Evolutionary conservation across 2,797 vertebrate species (phyloP), one percentile per base, ranked within the genome.

Genomic region (Enteromius thamalakanensis): DNA sequence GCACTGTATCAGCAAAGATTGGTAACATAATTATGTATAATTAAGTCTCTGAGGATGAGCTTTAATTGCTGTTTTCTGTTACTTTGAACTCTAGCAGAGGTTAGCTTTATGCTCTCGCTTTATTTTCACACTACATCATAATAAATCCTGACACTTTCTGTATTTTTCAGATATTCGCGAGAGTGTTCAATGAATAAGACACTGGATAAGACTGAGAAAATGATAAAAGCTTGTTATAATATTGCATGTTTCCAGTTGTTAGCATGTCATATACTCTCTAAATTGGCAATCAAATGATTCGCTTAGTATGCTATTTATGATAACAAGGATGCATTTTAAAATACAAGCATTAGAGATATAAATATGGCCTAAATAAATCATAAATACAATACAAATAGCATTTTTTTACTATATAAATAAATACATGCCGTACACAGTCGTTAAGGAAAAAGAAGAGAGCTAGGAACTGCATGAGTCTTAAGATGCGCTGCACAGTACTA

Each of bases 401-500:
- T 1, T n/a, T 83, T 68, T 69, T 76, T 37, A 77, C 81, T 67
- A 55, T 76, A 29, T 29, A 75, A 42, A 5, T 1, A n/a, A 51
- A 75, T 53, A 51, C 12, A 23, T 58, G 26, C 74, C 8, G 14
- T 67, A 55, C 26, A 68, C 71, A 58, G 23, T 60, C 21, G 62
- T 77, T 62, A 70, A 53, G 42, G n/a, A 23, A 53, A 76, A 23
- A 51, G 37, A 15, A 76, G 58, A 74, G 76, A 53, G 74, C 67
- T 60, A 72, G 82, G 51, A 60, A 76, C 76, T 42, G 21, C 77
- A 29, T 26, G 40, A 76, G 69, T 68, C 83, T 83, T 71, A 75
- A 74, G 58, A 89, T 81, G 74, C 17, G 6, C 76, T 84, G 78
- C 58, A 79, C n/a, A 71, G 37, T 47, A 69, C 64, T 79, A 90